These are phyloP conservation scores for Synergus japonicus DNA, from an alignment of 2,888 invertebrate genomes.

Conservation along the genomic window DNA sequence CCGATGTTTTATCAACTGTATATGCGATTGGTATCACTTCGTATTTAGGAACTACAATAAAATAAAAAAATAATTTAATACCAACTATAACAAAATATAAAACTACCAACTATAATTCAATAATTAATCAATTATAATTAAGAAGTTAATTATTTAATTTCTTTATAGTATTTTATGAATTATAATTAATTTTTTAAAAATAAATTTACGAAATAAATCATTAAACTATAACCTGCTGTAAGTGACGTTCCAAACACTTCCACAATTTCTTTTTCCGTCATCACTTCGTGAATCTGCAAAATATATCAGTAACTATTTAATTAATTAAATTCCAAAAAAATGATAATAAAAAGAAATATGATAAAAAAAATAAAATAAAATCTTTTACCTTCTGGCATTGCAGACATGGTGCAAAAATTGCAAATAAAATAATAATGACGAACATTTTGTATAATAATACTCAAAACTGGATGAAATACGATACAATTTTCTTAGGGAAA, in stretches of 20 bases:
- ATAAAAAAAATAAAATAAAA: neutral
- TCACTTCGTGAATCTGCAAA: constrained; percentile 21
- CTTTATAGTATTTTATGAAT: neutral
- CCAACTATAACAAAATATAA: too few species aligned
- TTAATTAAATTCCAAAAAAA: too few species aligned
- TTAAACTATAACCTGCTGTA: neutral
- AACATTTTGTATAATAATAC: neutral
- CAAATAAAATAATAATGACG: neutral
- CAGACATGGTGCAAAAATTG: neutral
- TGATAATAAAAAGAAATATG: neutral
- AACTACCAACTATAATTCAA: too few species aligned
- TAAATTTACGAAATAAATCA: neutral
- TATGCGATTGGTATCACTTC: neutral
- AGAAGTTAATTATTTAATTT: neutral
- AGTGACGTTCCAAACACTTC: constrained; percentile 6
- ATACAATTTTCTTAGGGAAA: neutral
- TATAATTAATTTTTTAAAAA: neutral
- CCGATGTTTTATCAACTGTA: neutral
- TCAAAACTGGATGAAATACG: neutral
- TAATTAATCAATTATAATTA: too few species aligned
- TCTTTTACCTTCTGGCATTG: neutral
- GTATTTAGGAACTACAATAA: constrained; percentile 3
- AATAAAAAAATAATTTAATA: neutral
- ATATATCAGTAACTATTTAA: neutral
- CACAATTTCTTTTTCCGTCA: constrained; percentile 23